Conservation (phyloP, 2,797 vertebrate genomes). For the Propithecus deckenii region DNA sequence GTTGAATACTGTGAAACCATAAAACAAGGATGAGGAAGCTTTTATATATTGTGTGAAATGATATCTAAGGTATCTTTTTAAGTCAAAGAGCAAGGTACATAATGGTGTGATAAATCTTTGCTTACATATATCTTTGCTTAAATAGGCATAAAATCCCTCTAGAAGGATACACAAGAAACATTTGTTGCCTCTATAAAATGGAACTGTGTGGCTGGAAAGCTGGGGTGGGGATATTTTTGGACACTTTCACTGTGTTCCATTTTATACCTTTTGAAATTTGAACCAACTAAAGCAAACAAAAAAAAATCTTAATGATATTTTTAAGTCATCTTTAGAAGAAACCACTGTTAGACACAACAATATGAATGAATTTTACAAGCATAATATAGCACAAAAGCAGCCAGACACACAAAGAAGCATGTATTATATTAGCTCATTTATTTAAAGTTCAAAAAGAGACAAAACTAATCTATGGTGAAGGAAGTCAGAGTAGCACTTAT, state of each 20-base stretch:
- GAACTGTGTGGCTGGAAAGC: neutral
- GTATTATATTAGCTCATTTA: neutral
- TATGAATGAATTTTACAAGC: neutral
- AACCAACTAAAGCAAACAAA: constrained; percentile 1
- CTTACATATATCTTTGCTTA: neutral
- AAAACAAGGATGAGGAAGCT: neutral
- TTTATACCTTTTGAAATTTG: neutral
- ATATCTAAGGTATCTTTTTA: neutral
- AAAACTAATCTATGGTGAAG: neutral
- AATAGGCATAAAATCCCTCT: neutral
- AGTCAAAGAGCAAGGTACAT: constrained; percentile 5
- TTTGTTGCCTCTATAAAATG: neutral
- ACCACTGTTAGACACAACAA: neutral
- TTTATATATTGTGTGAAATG: neutral
- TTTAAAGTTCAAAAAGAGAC: neutral
- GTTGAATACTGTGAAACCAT: neutral
- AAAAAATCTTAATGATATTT: neutral
- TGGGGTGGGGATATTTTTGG: neutral
- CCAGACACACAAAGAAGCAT: neutral
- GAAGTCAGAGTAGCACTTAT: neutral
- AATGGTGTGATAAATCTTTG: neutral
- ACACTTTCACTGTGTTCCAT: neutral
- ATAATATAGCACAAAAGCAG: neutral
- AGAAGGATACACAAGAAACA: neutral
- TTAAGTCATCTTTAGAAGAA: neutral